Conservation (phyloP, 2,888 invertebrate genomes). For the Ophion obscuratus region DNA sequence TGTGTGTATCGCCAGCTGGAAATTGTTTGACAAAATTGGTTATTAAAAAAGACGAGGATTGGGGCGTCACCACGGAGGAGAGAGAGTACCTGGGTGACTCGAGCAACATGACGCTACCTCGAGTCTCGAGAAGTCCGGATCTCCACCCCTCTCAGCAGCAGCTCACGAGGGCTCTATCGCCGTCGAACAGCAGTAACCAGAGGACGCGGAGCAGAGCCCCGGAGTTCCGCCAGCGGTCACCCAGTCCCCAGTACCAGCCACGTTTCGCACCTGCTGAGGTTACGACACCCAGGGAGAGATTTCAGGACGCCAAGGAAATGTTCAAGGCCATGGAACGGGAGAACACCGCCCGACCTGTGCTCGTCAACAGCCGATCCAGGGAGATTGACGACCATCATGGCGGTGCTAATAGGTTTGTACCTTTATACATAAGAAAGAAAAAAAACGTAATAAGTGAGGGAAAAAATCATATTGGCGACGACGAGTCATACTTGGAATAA, state of each 20-base stretch:
- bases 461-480: background rate
- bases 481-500: background rate
- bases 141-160: conserved; percentile 65
- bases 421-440: background rate
- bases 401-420: conserved; percentile 75
- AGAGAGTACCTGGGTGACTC: conserved; percentile 78
- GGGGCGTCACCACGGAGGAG: conserved; percentile 84
- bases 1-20: background rate
- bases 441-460: background rate
- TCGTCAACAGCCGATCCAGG: conserved; percentile 75
- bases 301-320: conserved; percentile 94
- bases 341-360: conserved; percentile 77
- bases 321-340: conserved; percentile 92
- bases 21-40: background rate
- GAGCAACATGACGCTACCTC: conserved; percentile 76
- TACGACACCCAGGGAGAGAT: conserved; percentile 89
- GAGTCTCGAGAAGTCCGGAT: conserved; percentile 80
- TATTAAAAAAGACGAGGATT: conserved; percentile 89
- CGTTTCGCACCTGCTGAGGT: conserved; percentile 82
- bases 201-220: conserved; percentile 84
- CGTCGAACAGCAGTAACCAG: conserved; percentile 68
- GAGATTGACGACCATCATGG: conserved; percentile 71
- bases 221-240: conserved; percentile 84
- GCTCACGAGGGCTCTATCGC: conserved; percentile 75
- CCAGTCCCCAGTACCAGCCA: conserved; percentile 84